Evolutionary conservation across 2,888 invertebrate genomes (phyloP), one percentile per base, ranked within the genome.

Genomic region (Gryllus longicercus): DNA sequence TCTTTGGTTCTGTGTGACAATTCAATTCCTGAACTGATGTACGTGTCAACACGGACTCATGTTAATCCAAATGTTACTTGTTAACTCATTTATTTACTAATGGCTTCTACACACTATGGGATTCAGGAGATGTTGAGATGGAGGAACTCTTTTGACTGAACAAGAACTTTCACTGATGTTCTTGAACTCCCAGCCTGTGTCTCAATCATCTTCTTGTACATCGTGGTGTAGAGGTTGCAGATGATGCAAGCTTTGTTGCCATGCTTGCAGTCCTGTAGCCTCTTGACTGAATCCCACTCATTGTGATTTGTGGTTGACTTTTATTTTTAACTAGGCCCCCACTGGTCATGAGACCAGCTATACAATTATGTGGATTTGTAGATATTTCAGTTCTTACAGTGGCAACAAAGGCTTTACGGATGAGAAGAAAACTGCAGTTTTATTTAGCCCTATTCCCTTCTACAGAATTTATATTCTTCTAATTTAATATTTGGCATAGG

Each of bases 11-110:
- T 63, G 63, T 63, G 63, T 63, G 63, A 63, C 63, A 63, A 18
- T 63, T 63, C 63, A 63, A 63, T 63, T 63, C 63, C 63, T 63
- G 16, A 63, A 63, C 16, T 63, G 63, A 63, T 63, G 14, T 63
- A 63, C 63, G 63, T 63, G 63, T 63, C 63, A 63, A 63, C 63
- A 63, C 63, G n/a, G 63, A 63, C 63, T 63, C 63, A 63, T 63
- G 63, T 63, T 63, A 63, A 63, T 63, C 63, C 63, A 18, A 63
- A 63, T 63, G 63, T 63, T 63, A 63, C 63, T 38, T 50, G 75
- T 79, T 79, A 75, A 79, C 50, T 25, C 51, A 51, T 76, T 79
- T 76, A 77, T 79, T 79, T 79, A 79, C 79, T 77, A 79, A 77
- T 79, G 79, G 63, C 77, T 77, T 79, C 51, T 77, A 79, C 76